Conservation (phyloP, 2,888 invertebrate genomes). For the Andrena bicolor region DNA sequence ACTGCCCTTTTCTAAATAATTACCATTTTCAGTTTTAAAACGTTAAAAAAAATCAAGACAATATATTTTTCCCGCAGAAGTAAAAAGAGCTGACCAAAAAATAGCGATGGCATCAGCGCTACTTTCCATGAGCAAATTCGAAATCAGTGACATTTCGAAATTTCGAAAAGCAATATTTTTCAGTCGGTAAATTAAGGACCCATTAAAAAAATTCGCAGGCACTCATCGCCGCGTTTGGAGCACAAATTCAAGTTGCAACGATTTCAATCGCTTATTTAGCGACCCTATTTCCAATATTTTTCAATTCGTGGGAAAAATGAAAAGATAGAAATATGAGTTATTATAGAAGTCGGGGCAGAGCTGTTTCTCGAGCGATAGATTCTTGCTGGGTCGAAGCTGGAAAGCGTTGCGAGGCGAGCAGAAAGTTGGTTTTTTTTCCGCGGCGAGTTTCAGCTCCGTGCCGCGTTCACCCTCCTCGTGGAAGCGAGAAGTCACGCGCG, state of each 20-base stretch:
- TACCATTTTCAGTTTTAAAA: no score
- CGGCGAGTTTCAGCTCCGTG: conserved; percentile 5
- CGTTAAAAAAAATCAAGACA: no score
- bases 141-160: neutral
- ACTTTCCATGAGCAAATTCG: no score
- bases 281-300: neutral
- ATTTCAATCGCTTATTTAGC: neutral
- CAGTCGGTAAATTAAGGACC: neutral
- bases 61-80: no score
- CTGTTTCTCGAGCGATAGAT: neutral
- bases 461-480: conserved; percentile 10
- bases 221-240: neutral
- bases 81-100: no score
- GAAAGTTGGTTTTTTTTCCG: neutral
- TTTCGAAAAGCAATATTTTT: neutral
- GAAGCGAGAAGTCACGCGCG: conserved; percentile 48
- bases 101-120: no score
- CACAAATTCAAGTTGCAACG: neutral
- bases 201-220: neutral
- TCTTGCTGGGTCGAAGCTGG: neutral
- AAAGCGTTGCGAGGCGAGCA: neutral
- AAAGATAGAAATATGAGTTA: neutral
- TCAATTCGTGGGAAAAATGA: neutral
- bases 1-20: no score
- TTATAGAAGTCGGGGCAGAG: neutral